Evolutionary conservation across 2,113 vertebrate species (phyloP), one percentile per base, ranked within the genome.

Genomic region (Geothlypis trichas): DNA sequence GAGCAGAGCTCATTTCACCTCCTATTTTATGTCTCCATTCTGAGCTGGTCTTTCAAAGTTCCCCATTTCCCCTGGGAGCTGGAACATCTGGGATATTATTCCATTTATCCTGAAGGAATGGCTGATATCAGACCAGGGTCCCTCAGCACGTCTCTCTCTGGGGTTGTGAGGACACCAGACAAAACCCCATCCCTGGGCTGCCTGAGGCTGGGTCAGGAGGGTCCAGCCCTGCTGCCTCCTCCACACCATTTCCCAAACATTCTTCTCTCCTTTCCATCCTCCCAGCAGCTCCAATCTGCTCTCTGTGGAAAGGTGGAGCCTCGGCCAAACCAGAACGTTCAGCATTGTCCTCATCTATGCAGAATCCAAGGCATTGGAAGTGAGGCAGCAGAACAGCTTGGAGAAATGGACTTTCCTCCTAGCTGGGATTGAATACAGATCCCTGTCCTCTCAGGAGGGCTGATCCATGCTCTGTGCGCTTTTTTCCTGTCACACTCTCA

Each of bases 311-410:
- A 54, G 49, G 19, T 5, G 58, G 47, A 47, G 17, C 31, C 6
- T 4, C 7, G 18, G 11, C 55, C 65, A 84, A 31, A 16, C 19
- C 41, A 41, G 52, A 66, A 59, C 0, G 0, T 27, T 63, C 23
- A 14, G 5, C 39, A 24, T 14, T 9, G 6, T 65, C 37, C n/a
- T 59, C n/a, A 22, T 0, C 3, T 5, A 14, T 31, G 33, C 71
- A 51, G 66, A 87, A 63, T 3, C 17, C 52, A 62, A 39, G 35
- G 13, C 22, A 14, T 1, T 52, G 51, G 24, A 57, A 35, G 35
- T 24, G 58, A 85, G 15, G 37, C 68, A n/a, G 30, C 2, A 15
- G 54, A 76, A 55, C 3, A 20, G 19, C 55, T 41, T 20, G 15
- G 11, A 4, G 27, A 3, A 59, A 10, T 18, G 30, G 9, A 55